These are phyloP conservation scores for Rallus limicola DNA, from an alignment of 2,113 vertebrate genomes.

Conservation along the genomic window DNA sequence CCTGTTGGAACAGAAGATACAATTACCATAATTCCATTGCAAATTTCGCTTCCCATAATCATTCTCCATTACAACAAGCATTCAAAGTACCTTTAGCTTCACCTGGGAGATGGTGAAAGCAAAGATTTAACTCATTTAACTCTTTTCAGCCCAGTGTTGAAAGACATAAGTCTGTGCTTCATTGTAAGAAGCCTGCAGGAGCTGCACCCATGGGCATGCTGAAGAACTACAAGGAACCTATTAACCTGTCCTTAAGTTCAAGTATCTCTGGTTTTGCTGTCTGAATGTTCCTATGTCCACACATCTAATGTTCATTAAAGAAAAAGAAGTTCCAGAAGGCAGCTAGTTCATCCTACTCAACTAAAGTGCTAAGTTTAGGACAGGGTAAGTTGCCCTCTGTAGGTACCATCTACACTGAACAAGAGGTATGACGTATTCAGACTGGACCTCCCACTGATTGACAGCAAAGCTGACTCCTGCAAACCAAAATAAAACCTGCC, in stretches of 20 bases:
- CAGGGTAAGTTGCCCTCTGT: neutral
- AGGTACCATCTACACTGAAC: neutral
- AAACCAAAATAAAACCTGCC: neutral
- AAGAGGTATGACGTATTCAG: neutral
- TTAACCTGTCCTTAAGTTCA: neutral
- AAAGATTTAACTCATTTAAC: conserved; percentile 1
- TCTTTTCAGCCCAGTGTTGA: neutral
- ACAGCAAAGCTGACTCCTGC: neutral
- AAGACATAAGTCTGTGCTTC: neutral
- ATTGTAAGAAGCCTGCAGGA: neutral
- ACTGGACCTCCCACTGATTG: neutral
- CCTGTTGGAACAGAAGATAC: conserved; percentile 1
- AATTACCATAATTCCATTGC: conserved; percentile 26
- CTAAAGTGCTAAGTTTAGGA: neutral
- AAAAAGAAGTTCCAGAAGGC: neutral
- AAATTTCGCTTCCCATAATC: conserved; percentile 26
- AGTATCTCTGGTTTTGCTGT: neutral
- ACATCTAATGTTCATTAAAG: neutral
- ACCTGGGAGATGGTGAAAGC: neutral
- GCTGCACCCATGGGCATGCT: neutral
- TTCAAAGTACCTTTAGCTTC: neutral
- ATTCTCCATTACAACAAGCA: neutral
- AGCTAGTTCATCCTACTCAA: neutral
- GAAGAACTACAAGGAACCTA: neutral
- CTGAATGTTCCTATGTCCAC: neutral